Conservation (phyloP, 1,140 invertebrate genomes). For the Medauroidea extradentata region DNA sequence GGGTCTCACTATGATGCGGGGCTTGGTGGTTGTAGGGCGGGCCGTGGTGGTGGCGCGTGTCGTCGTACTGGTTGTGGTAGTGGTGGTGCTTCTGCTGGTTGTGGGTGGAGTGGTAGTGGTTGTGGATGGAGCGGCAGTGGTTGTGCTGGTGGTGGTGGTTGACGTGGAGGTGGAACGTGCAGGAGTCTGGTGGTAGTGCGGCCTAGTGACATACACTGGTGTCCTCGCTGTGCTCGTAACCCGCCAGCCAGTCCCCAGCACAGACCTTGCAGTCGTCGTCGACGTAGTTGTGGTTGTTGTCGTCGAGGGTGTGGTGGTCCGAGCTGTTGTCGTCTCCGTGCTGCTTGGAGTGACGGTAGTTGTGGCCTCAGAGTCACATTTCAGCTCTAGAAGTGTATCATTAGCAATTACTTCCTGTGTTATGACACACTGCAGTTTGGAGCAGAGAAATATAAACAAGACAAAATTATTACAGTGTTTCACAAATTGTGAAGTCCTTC, state of each 20-base stretch:
- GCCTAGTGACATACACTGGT: constrained; percentile 32
- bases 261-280: background rate
- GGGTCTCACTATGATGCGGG: background rate
- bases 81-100: constrained; percentile 21
- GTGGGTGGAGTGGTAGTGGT: constrained; percentile 10
- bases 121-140: constrained; percentile 11
- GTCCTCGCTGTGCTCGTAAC: constrained; percentile 36
- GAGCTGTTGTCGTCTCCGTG: constrained; percentile 28
- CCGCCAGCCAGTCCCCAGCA: background rate
- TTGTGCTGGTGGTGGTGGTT: constrained; percentile 2
- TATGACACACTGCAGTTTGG: too few species aligned
- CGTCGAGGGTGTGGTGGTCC: constrained; percentile 28
- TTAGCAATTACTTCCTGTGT: background rate
- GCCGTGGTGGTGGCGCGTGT: constrained; percentile 41
- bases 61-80: constrained; percentile 31
- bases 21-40: constrained; percentile 22
- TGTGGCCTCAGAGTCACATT: background rate
- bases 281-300: constrained; percentile 33
- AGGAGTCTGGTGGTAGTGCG: background rate
- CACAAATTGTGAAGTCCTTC: too few species aligned
- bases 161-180: background rate
- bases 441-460: too few species aligned
- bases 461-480: too few species aligned
- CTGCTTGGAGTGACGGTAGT: background rate
- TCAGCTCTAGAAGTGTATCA: background rate